Percentiles rank a stretch among this genome's conserved stretches.
Conservation (phyloP, 2,797 vertebrate genomes). For the Diceros bicornis region DNA sequence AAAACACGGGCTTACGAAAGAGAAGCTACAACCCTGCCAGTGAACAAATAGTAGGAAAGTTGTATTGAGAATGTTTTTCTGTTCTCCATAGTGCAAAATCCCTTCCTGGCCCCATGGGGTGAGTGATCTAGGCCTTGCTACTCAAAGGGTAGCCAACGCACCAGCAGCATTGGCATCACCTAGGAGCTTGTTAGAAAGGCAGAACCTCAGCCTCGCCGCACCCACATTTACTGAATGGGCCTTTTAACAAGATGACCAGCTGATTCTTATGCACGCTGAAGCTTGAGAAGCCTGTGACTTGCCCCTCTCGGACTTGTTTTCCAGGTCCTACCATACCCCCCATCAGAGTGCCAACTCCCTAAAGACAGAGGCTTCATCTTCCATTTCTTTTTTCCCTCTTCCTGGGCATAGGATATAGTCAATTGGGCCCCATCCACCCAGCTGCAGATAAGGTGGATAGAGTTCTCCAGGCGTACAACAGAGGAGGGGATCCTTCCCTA, state of each 20-base stretch:
- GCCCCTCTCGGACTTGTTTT: neutral
- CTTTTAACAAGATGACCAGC: neutral
- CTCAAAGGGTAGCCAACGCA: neutral
- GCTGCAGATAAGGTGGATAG: neutral
- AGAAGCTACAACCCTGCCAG: neutral
- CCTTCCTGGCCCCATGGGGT: neutral
- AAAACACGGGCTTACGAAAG: neutral
- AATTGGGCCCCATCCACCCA: neutral
- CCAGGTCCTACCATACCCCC: neutral
- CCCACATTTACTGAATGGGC: neutral
- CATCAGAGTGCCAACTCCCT: neutral
- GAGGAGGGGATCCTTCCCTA: neutral
- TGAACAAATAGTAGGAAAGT: neutral
- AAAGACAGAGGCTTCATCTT: neutral
- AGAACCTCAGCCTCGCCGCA: no score
- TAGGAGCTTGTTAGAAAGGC: neutral
- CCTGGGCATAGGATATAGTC: neutral
- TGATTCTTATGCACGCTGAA: neutral
- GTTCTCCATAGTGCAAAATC: neutral
- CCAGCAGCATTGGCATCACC: neutral
- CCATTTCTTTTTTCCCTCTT: neutral
- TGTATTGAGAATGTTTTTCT: neutral
- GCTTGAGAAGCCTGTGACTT: neutral
- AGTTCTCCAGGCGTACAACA: neutral
- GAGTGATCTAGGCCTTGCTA: neutral